phyloP scores from a whole-genome alignment of 2,797 vertebrate genomes.

The Sebastes kiyomatsui region DNA sequence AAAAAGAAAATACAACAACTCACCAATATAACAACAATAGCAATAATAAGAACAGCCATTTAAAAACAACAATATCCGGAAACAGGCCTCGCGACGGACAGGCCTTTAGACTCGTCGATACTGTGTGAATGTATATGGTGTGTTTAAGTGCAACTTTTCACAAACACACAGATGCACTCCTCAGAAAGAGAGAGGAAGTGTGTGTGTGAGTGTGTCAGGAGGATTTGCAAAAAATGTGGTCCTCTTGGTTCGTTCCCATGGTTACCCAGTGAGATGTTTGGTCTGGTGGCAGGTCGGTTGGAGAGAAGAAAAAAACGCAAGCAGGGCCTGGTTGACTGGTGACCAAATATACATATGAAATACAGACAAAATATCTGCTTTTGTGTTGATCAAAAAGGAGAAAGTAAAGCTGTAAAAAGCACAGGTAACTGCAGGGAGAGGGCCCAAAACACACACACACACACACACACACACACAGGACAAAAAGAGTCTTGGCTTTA shows the following conservation, averaged over 20 bases:
- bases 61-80: conserved; percentile 79
- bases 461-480: conserved; percentile 15
- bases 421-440: conserved; percentile 28
- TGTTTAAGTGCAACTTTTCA: conserved; percentile 68
- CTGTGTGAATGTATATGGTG: conserved; percentile 54
- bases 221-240: conserved; percentile 50
- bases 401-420: conserved; percentile 46
- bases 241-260: conserved; percentile 59
- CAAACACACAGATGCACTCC: conserved; percentile 44
- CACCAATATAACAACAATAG: conserved; percentile 76
- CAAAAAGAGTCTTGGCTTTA: conserved; percentile 56
- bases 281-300: conserved; percentile 55
- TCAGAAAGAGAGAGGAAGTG: conserved; percentile 1
- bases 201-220: conserved; percentile 20
- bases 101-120: conserved; percentile 63
- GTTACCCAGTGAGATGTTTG: conserved; percentile 59
- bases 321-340: conserved; percentile 23
- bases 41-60: conserved; percentile 83
- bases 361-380: conserved; percentile 22
- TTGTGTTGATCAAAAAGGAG: conserved; percentile 28
- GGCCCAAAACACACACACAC: conserved; percentile 20
- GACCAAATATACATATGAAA: conserved; percentile 10
- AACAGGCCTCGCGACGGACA: conserved; percentile 64
- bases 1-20: conserved; percentile 58
- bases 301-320: conserved; percentile 11